Evolutionary conservation across 1,140 invertebrate genomes (phyloP).

Genomic region (Drosophila melanica): DNA sequence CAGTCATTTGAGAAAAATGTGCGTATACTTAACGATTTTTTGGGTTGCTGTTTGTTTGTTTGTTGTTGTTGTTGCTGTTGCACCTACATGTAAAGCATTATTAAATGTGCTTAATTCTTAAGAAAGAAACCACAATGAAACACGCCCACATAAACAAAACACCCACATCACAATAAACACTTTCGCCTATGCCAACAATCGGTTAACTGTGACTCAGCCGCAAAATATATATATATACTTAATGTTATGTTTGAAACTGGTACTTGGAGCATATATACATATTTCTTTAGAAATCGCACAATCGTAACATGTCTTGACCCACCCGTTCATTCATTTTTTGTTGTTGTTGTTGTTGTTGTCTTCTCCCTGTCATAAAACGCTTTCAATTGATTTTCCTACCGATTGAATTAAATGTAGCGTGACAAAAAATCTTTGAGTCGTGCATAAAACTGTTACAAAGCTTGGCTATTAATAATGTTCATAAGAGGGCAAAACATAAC

Average conservation of each 20-base stretch:
- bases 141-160: slow-evolving; percentile 44
- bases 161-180: slow-evolving; percentile 27
- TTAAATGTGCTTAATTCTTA: slow-evolving; percentile 54
- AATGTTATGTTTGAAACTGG: background rate
- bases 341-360: too few species aligned
- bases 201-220: background rate
- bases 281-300: slow-evolving; percentile 60
- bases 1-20: slow-evolving; percentile 78
- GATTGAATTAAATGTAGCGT: slow-evolving; percentile 10
- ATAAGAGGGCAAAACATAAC: background rate
- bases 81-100: slow-evolving; percentile 49
- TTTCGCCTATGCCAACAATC: slow-evolving; percentile 29
- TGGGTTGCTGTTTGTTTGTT: slow-evolving; percentile 10
- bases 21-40: slow-evolving; percentile 53
- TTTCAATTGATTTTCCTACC: slow-evolving; percentile 23
- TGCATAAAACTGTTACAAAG: slow-evolving; percentile 6
- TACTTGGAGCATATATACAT: slow-evolving; percentile 9
- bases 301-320: slow-evolving; percentile 44
- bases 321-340: slow-evolving; percentile 6
- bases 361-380: slow-evolving; percentile 7
- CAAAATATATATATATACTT: background rate
- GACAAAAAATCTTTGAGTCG: slow-evolving; percentile 14
- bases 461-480: background rate
- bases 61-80: slow-evolving; percentile 36
- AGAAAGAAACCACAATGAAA: slow-evolving; percentile 43